Base-by-base conservation (phyloP, 2,888 invertebrate genomes). In the Notodonta dromedarius region DNA sequence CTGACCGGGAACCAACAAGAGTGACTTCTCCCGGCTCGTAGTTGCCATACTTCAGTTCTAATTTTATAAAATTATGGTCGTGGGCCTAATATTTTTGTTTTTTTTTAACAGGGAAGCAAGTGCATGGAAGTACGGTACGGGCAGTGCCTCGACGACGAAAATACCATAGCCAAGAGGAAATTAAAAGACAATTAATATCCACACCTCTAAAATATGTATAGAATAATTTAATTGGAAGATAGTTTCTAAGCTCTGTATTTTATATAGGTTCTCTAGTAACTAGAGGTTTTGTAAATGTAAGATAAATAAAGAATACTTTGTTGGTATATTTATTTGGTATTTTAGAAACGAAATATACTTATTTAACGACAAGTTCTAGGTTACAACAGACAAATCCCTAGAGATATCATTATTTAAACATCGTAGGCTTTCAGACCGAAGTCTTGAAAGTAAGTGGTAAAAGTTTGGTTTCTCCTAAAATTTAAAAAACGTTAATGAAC, bases 51-150 rank as follows among this genome's bases (percentile, higher is more conserved):
- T 24, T 24, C 24, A 24, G 24, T 24, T 24, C 24, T 24, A 24
- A 24, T 24, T 24, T 24, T 2, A 24, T 24, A 24, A 24, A 2
- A 2, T 24, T 24, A 24, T 24, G 14, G 6, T 24, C 11, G 9
- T 9, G 2, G n/a, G 8, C 8, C 5, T 51, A 5, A 35, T 9
- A 2, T 9, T 60, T 60, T 68, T 58, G 67, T 76, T 73, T 67
- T 75, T 72, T n/a, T 64, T 67, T 94, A 90, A 59, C 89, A 95
- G 95, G 95, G 95, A 77, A 94, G 94, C 85, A 94, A 94, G 86
- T 94, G 94, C 80, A 94, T 91, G 94, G 95, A 88, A 83, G 94
- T 95, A 35, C 90, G 95, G 58, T 95, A 95, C 78, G 95, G 95
- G 0, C 94, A 95, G 74, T 94, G 94, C 63, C 85, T 94, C 50